Evolutionary conservation across 2,113 vertebrate genomes (phyloP), one percentile per base, ranked within the genome.

Genomic region (Tragelaphus strepsiceros): DNA sequence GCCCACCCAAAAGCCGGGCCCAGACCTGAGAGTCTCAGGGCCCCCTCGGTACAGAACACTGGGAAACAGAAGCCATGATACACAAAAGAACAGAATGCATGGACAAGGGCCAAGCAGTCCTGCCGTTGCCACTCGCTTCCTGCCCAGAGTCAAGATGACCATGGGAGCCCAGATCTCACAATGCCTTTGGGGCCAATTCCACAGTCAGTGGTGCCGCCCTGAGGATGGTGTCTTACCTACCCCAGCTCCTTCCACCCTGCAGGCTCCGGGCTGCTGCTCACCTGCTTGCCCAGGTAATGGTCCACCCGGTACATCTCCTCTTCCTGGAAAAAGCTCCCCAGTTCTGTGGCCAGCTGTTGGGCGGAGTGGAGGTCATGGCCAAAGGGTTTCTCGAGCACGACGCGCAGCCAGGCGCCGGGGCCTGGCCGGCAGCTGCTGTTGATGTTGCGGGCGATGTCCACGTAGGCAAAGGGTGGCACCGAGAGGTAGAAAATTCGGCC

Each of bases 211-310:
- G 17, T 4, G 19, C 7, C 35, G 30, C 17, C 77, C 58, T 32
- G 30, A 2, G 3, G 3, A 16, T 0, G 2, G 61, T 54, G 43
- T 14, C 39, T 39, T 2, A 1, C 39, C 35, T 30, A 43, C 0
- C 26, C 32, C 54, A 14, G 39, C 43, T 22, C 4, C 2, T 28
- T 21, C 32, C 30, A 2, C 0, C 28, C 21, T 1, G 77, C 26
- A 14, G 32, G 9, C 62, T 51, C 77, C 17, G 0, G 0, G 0
- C 49, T 0, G 7, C 1, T 1, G 92, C 98, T 98, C 91, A 99
- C 99, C 99, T 99, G 99, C 74, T 99, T 99, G 89, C 99, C 99
- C 67, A 99, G 98, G 98, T 99, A 99, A 91, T 99, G 99, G 96
- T 99, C 99, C 61, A 99, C 99, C 24, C 99, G 99, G 99, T 99